A percentile compares a stretch with the other conserved stretches of the same genome.
These are phyloP conservation scores for Pyrocephalus nanus DNA, from an alignment of 2,797 vertebrate species.

Conservation along the genomic window DNA sequence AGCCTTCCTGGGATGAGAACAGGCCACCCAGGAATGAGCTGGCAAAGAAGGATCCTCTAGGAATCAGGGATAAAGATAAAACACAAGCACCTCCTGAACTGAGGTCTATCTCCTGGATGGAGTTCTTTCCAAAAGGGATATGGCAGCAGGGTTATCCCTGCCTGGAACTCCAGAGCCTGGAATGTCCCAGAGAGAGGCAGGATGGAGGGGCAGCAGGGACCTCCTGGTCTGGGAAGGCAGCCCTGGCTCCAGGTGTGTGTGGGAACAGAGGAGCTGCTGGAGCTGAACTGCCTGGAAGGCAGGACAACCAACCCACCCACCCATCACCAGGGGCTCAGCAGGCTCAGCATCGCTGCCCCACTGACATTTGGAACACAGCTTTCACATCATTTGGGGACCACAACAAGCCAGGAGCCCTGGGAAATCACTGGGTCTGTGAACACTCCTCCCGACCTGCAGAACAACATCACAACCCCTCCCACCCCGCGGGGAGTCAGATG, in stretches of 20 bases:
- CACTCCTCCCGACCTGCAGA: not conserved
- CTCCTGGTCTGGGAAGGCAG: accelerated
- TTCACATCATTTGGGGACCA: not conserved
- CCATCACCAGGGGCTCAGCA: accelerated
- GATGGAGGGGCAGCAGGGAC: not conserved
- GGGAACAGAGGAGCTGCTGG: accelerated
- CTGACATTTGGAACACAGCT: not conserved
- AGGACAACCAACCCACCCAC: not conserved
- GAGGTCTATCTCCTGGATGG: no score
- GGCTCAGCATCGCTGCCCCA: not conserved
- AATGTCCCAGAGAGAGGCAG: not conserved
- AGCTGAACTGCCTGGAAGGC: accelerated
- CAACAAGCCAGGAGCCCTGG: not conserved
- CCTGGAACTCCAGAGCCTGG: not conserved
- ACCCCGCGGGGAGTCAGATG: not conserved
- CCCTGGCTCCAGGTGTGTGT: not conserved
- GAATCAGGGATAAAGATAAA: not conserved
- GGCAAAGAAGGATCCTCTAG: not conserved
- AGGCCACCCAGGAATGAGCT: not conserved
- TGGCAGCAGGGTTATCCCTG: not conserved
- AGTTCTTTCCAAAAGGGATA: not conserved
- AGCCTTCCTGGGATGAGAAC: not conserved
- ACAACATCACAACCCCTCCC: not conserved
- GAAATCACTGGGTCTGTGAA: not conserved
- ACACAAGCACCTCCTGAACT: not conserved